phyloP scores from a whole-genome alignment of 1,140 invertebrate species.

The Pseudomyrmex concolor region DNA sequence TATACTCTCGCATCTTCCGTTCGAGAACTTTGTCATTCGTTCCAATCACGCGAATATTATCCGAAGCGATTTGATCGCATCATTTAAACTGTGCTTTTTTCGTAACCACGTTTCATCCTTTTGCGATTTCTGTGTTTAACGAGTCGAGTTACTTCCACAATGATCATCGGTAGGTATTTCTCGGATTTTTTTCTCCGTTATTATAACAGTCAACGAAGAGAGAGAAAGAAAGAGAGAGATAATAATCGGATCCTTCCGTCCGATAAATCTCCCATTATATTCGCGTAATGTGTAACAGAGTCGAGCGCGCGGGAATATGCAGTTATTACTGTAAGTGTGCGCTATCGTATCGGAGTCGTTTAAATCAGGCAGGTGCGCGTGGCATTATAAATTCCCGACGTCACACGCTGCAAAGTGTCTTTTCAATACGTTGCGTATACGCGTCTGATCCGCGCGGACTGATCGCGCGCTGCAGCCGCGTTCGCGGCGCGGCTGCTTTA shows the following conservation, averaged over 20 bases:
- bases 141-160: background rate
- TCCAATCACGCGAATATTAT: slow-evolving; percentile 38
- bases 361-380: slow-evolving; percentile 68
- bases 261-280: slow-evolving; percentile 19
- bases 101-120: background rate
- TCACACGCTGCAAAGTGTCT: slow-evolving; percentile 40
- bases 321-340: slow-evolving; percentile 56
- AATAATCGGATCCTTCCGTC: background rate
- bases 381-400: slow-evolving; percentile 63
- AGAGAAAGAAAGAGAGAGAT: background rate
- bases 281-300: too few relatives aligned
- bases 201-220: background rate
- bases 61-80: slow-evolving; percentile 23
- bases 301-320: slow-evolving; percentile 11
- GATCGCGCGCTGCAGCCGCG: slow-evolving; percentile 6
- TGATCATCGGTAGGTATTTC: too few relatives aligned
- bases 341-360: slow-evolving; percentile 61
- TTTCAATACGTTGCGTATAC: slow-evolving; percentile 18
- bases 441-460: slow-evolving; percentile 25
- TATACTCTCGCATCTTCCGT: slow-evolving; percentile 15
- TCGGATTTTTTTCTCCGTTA: too few relatives aligned
- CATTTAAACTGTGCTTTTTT: background rate
- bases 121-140: slow-evolving; percentile 23
- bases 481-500: slow-evolving; percentile 10
- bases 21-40: slow-evolving; percentile 29